Evolutionary conservation across 2,888 invertebrate genomes (phyloP).

Genomic region (Argyresthia albistria): DNA sequence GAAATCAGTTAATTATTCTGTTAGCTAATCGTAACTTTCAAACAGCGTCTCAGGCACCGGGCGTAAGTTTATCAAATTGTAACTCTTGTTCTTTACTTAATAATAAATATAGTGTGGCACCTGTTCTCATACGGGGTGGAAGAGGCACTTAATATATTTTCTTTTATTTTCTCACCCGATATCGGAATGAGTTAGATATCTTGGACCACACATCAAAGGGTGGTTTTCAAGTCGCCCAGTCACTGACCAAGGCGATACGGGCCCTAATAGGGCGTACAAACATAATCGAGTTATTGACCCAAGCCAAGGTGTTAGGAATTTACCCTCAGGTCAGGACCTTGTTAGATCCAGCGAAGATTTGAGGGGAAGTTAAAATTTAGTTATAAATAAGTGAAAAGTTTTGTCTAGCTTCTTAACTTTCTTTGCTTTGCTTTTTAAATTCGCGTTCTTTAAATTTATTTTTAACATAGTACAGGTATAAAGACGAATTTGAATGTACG

Average conservation of each 20-base stretch:
- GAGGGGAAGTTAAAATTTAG: neutral
- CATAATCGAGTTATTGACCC: constrained; percentile 52
- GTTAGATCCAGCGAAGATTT: neutral
- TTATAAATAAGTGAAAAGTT: neutral
- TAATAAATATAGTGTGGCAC: too few relatives aligned
- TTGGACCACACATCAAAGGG: constrained; percentile 28
- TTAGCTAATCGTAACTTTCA: too few relatives aligned
- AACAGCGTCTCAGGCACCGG: too few relatives aligned
- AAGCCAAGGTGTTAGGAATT: constrained; percentile 54
- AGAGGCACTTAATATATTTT: too few relatives aligned
- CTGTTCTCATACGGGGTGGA: too few relatives aligned
- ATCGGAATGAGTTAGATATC: neutral
- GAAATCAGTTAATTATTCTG: too few relatives aligned
- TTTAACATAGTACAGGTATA: too few relatives aligned
- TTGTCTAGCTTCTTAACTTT: neutral
- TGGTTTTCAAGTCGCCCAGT: constrained; percentile 45
- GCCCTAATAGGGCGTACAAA: constrained; percentile 40
- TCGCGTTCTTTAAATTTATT: too few relatives aligned
- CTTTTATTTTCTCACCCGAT: neutral
- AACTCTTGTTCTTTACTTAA: too few relatives aligned
- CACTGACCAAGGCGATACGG: constrained; percentile 43
- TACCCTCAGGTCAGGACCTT: neutral
- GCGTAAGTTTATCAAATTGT: too few relatives aligned
- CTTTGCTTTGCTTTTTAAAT: neutral
- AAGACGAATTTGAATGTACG: too few relatives aligned